Base-by-base conservation (phyloP, 2,113 vertebrate genomes). In the Psilopsiagon aurifrons region DNA sequence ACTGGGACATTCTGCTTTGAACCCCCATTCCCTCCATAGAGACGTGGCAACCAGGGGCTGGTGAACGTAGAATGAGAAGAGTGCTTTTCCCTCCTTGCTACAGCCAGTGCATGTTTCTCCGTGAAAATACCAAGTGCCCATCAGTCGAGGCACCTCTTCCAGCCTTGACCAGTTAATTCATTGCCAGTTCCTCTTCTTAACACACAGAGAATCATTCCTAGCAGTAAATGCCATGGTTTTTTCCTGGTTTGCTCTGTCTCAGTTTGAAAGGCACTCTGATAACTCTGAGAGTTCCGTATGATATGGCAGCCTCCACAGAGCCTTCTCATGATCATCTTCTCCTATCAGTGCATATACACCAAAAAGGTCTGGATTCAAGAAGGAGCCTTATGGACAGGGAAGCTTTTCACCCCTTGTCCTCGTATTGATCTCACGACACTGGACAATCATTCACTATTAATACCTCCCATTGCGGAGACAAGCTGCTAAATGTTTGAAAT, bases 401-500 rank as follows among this genome's bases (percentile, higher is more conserved):
- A 7, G 37, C 6, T 64, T 18, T 37, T 86, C 82, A 31, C 0
- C 0, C 52, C 75, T 44, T 17, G 52, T 91, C 59, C 41, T 37
- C 13, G 8, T n/a, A 24, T 11, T 5, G 13, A 35, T 47, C 41
- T 59, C 59, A 31, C 10, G 2, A 35, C 78, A 14, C 37, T 2
- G 93, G 94, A 97, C 95, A 97, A 94, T 97, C 86, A 1, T 47
- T 69, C 27, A 1, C 76, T 39, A 33, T 39, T 29, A 68, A 11
- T 12, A 28, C 85, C 95, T 94, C 90, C 93, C 12, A 5, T 12
- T 11, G 73, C 0, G 25, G 74, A 89, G 69, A 15, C 9, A 47
- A 95, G 88, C 88, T 96, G 95, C 82, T 94, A 7, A 16, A 18
- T 0, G 17, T 15, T 57, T 76, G 78, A 5, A 47, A 23, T 29